Evolutionary conservation across 2,888 invertebrate species (phyloP), one percentile per base, ranked within the genome.

Genomic region (Folsomia manolachei): DNA sequence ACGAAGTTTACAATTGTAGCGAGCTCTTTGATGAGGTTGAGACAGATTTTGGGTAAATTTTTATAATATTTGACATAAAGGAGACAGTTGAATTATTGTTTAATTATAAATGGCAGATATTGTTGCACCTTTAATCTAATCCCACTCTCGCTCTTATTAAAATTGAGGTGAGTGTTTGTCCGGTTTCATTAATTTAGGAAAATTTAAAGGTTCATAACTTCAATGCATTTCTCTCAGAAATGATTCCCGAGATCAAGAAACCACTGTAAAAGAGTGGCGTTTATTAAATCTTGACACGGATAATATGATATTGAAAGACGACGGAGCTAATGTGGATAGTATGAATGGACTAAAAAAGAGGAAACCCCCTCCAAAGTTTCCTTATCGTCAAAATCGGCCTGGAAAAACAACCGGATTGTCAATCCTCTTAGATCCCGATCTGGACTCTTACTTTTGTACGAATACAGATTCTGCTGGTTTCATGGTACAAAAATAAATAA

Each of bases 31-130:
- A 90, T 82, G 89, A 90, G 0, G 88, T 90, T 66, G 84, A 92
- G 72, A 93, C 93, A 0, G 93, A 93, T 80, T 93, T 93, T 82
- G 94, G 94, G n/a, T n/a, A n/a, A n/a, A n/a, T n/a, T n/a, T n/a
- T n/a, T n/a, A 0, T 86, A 93, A 1, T 93, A 93, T 82, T 94
- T 93, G 83, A 90, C 91, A 39, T 4, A 14, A 39, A 39, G 0
- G 39, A 39, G 4, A 39, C 4, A 9, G 39, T 14, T 39, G 39
- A 39, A 39, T 9, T 39, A 39, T 14, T 14, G 14, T 39, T 39
- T 39, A 14, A 39, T 39, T 24, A 11, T 63, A 18, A 63, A 11
- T 23, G 24, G 18, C 63, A 2, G 23, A 63, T n/a, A 14, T 2
- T 26, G 18, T 56, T 72, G 75, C 53, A 62, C 68, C 0, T 94